A percentile compares a stretch with the other conserved stretches of the same genome.
phyloP scores from a whole-genome alignment of 2,888 invertebrate genomes.

The Xylophagus ater region DNA sequence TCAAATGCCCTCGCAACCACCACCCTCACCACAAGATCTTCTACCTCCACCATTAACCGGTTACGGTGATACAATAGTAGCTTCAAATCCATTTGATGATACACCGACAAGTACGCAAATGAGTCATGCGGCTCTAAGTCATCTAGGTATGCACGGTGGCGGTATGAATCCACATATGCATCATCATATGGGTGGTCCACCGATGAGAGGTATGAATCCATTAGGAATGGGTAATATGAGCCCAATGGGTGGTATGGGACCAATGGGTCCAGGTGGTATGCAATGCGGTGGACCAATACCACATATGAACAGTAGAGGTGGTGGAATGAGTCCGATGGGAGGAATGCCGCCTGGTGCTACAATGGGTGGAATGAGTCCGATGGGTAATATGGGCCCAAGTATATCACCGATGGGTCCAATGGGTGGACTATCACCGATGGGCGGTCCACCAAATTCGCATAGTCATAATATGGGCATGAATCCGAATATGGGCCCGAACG shows the following conservation, averaged over 20 bases:
- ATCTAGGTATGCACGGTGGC: conserved; percentile 42
- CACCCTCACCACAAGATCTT: conserved; percentile 65
- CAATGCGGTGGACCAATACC: conserved; percentile 17
- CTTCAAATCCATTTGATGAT: conserved; percentile 92
- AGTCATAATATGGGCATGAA: conserved; percentile 60
- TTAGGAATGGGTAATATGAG: conserved; percentile 41
- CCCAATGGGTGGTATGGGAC: conserved; percentile 49
- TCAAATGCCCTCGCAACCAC: conserved; percentile 51
- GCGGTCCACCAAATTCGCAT: conserved; percentile 47
- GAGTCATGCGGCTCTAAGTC: conserved; percentile 51
- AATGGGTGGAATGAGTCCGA: conserved; percentile 41
- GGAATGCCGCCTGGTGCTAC: conserved; percentile 45
- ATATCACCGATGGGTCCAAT: conserved; percentile 58
- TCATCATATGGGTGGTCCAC: conserved; percentile 38
- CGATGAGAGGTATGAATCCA: conserved; percentile 47
- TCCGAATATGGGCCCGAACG: conserved; percentile 46
- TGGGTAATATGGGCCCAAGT: conserved; percentile 42
- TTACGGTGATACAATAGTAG: conserved; percentile 87
- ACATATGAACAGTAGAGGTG: conserved; percentile 32
- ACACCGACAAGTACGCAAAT: conserved; percentile 50
- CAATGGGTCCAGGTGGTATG: conserved; percentile 36
- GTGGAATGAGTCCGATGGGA: conserved; percentile 37
- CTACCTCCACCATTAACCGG: conserved; percentile 68
- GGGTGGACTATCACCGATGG: conserved; percentile 59
- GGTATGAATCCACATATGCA: conserved; percentile 29